These are phyloP conservation scores for Tringa solitaria DNA, from an alignment of 2,113 vertebrate species.

Conservation along the genomic window DNA sequence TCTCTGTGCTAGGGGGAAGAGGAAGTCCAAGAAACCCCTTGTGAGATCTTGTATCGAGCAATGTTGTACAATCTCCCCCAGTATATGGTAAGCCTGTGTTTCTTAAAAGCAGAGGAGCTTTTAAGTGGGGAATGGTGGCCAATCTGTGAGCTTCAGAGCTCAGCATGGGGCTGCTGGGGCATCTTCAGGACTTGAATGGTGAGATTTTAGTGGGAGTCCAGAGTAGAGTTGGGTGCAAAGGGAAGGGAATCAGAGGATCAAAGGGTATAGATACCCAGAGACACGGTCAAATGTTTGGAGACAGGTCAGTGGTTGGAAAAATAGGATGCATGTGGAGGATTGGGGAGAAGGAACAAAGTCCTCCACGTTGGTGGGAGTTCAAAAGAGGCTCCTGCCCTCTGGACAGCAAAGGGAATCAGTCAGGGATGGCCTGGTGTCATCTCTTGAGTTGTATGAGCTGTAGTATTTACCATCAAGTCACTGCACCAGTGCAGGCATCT, in stretches of 20 bases:
- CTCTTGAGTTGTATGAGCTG: neutral
- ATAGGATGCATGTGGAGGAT: neutral
- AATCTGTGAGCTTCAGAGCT: neutral
- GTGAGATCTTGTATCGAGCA: conserved; percentile 88
- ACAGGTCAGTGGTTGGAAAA: neutral
- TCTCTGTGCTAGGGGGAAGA: conserved; percentile 85
- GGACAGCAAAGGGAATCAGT: neutral
- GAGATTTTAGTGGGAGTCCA: neutral
- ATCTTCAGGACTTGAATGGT: neutral
- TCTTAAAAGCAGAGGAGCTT: neutral
- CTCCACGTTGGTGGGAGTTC: neutral
- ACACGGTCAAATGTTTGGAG: neutral
- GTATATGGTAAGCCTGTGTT: conserved; percentile 83
- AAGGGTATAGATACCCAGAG: neutral
- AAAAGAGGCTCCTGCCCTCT: neutral
- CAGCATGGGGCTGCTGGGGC: rapidly evolving
- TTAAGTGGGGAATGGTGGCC: neutral
- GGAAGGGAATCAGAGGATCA: neutral
- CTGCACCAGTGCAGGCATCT: neutral
- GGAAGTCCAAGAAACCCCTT: conserved; percentile 88
- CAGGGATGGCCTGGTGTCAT: rapidly evolving
- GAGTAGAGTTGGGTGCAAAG: neutral
- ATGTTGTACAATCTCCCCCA: conserved; percentile 95
- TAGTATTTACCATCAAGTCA: neutral
- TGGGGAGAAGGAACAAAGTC: neutral